phyloP scores from a whole-genome alignment of 2,888 invertebrate genomes.

The Meliscaeva auricollis region DNA sequence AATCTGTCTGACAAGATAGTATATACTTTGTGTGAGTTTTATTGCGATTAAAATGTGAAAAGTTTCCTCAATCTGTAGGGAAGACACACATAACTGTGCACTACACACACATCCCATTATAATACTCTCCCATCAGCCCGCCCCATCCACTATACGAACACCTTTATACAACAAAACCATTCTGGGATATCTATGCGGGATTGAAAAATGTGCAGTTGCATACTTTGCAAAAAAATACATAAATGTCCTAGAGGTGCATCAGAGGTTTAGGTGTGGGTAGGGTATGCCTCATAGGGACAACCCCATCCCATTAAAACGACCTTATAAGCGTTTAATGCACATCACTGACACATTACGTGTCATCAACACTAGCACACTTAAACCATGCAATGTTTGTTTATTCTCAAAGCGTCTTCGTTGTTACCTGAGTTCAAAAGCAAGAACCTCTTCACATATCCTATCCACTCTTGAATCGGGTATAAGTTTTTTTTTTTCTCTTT shows the following conservation, averaged over 20 bases:
- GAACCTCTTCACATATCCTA: conserved; percentile 1
- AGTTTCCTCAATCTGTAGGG: conserved; percentile 52
- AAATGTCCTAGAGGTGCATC: conserved; percentile 3
- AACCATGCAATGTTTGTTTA: conserved; percentile 45
- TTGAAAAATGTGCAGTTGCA: conserved; percentile 43
- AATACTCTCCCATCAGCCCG: no score
- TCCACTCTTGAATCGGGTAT: conserved; percentile 42
- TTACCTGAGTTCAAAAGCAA: conserved; percentile 42
- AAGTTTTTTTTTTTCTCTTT: not conserved
- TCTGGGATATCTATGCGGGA: conserved; percentile 26
- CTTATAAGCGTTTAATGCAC: conserved; percentile 59
- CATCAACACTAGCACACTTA: conserved; percentile 47
- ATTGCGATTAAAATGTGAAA: conserved; percentile 74
- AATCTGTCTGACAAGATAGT: conserved; percentile 65
- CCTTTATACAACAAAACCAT: conserved; percentile 27
- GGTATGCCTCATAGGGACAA: not conserved
- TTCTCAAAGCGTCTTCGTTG: conserved; percentile 39
- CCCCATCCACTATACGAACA: not conserved
- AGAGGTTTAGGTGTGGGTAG: not conserved
- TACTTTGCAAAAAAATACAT: conserved; percentile 15
- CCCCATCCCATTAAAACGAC: not conserved
- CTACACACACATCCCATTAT: conserved; percentile 40
- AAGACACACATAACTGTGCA: conserved; percentile 32
- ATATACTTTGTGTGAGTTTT: conserved; percentile 64
- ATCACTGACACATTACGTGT: conserved; percentile 66